A percentile compares a stretch with the other conserved stretches of the same genome.
Evolutionary conservation across 2,797 vertebrate species (phyloP).

Genomic region (Pampus argenteus): DNA sequence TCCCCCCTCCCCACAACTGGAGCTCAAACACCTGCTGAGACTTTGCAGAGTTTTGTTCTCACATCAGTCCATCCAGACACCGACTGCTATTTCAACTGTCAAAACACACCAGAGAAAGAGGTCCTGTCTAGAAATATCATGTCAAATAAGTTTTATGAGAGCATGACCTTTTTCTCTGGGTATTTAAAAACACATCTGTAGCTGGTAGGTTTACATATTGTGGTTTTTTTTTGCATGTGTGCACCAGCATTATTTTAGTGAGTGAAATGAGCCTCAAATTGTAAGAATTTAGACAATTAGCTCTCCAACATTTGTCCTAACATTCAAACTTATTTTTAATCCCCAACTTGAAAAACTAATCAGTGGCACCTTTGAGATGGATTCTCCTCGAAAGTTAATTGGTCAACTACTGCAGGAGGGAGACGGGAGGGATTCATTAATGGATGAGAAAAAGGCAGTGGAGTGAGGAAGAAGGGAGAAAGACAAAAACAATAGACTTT

Average conservation of each 20-base stretch:
- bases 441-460: slow-evolving; percentile 16
- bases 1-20: slow-evolving; percentile 21
- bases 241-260: slow-evolving; percentile 2
- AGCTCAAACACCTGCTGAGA: slow-evolving; percentile 74
- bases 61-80: slow-evolving; percentile 52
- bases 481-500: background rate
- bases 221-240: slow-evolving; percentile 1
- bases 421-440: slow-evolving; percentile 1
- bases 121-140: slow-evolving; percentile 32
- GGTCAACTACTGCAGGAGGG: background rate
- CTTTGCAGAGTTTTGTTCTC: slow-evolving; percentile 50
- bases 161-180: slow-evolving; percentile 35
- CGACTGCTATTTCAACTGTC: slow-evolving; percentile 56
- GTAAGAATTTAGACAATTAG: too few relatives aligned
- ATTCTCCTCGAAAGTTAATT: slow-evolving; percentile 9
- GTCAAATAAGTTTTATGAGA: slow-evolving; percentile 25
- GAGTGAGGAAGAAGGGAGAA: background rate
- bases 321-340: background rate
- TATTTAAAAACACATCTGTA: slow-evolving; percentile 21
- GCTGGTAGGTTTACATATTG: slow-evolving; percentile 6
- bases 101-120: slow-evolving; percentile 45
- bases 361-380: slow-evolving; percentile 19
- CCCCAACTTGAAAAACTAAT: slow-evolving; percentile 19
- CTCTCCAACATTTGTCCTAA: background rate
- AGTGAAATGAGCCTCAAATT: background rate